phyloP scores from a whole-genome alignment of 1,140 invertebrate genomes.

The Choristoneura fumiferana region DNA sequence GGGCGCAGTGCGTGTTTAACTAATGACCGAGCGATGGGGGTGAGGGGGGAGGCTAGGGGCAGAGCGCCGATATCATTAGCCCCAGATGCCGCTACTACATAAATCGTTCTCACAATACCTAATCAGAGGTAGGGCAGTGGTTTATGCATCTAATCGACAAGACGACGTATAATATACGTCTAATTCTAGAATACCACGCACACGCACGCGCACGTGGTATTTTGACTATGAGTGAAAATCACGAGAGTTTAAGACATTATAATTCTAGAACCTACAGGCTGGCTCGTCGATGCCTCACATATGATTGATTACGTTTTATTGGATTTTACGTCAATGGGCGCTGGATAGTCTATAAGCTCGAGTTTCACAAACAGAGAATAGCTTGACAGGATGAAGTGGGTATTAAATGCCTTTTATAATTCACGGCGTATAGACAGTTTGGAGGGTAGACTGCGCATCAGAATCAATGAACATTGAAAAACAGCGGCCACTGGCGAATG shows the following conservation, averaged over 20 bases:
- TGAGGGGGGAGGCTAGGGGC: slow-evolving; percentile 23
- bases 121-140: too few species aligned
- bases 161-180: too few species aligned
- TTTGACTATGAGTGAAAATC: too few species aligned
- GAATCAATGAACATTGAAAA: slow-evolving; percentile 74
- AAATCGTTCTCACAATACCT: too few species aligned
- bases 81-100: slow-evolving; percentile 72
- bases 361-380: slow-evolving; percentile 11
- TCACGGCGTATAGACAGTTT: slow-evolving; percentile 30
- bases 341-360: neutral
- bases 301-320: too few species aligned
- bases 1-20: slow-evolving; percentile 75
- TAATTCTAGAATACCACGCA: too few species aligned
- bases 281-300: too few species aligned
- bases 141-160: too few species aligned
- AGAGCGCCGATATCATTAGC: slow-evolving; percentile 73
- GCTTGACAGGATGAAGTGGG: slow-evolving; percentile 7
- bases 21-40: slow-evolving; percentile 74
- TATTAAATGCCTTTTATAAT: slow-evolving; percentile 23
- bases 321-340: neutral
- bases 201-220: too few species aligned
- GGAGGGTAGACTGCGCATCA: slow-evolving; percentile 35
- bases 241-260: too few species aligned
- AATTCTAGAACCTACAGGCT: too few species aligned
- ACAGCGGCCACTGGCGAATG: slow-evolving; percentile 68